These are phyloP conservation scores for Rutpela maculata DNA, from an alignment of 2,888 invertebrate genomes.

Conservation along the genomic window DNA sequence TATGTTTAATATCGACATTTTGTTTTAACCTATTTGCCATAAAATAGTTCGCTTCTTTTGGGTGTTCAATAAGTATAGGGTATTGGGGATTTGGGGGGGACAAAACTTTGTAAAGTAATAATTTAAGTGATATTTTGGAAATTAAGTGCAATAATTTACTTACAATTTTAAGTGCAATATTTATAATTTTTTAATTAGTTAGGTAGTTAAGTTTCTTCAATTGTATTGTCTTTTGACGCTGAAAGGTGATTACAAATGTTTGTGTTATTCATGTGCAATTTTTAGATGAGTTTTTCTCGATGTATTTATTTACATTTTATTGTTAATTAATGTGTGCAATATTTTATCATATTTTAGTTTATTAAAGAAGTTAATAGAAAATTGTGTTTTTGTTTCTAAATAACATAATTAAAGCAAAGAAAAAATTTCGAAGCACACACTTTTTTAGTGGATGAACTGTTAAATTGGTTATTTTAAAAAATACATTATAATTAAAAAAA, in stretches of 20 bases:
- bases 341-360: constrained; percentile 35
- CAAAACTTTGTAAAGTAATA: constrained; percentile 25
- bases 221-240: neutral
- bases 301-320: constrained; percentile 19
- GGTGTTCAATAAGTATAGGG: constrained; percentile 10
- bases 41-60: constrained; percentile 24
- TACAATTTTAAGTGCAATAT: constrained; percentile 33
- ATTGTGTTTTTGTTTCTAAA: neutral
- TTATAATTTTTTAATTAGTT: constrained; percentile 15
- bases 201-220: constrained; percentile 1
- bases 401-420: neutral
- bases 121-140: constrained; percentile 41
- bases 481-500: no score
- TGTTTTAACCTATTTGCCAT: constrained; percentile 30
- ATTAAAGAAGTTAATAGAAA: constrained; percentile 9
- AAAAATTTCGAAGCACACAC: no score
- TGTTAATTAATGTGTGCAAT: constrained; percentile 41
- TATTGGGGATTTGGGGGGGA: constrained; percentile 22
- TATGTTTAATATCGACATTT: constrained; percentile 32
- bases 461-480: no score
- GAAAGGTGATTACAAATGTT: neutral
- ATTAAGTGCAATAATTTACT: constrained; percentile 47
- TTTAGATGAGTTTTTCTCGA: constrained; percentile 20
- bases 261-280: constrained; percentile 34
- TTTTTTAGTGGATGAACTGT: no score